Conservation (phyloP, 1,140 invertebrate genomes). For the Acromyrmex charruanus region DNA sequence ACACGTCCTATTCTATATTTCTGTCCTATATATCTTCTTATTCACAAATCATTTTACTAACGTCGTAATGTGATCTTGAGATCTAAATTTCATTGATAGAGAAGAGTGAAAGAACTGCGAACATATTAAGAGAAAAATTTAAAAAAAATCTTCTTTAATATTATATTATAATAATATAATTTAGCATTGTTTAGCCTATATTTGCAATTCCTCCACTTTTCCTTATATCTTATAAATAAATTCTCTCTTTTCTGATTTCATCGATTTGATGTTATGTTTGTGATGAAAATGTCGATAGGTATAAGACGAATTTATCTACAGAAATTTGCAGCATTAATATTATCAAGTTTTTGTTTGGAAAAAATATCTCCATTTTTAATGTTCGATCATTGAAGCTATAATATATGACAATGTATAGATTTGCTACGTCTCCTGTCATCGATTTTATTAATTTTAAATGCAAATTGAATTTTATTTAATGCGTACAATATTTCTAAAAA, state of each 20-base stretch:
- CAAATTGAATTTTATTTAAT: constrained; percentile 19
- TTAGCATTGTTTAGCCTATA: no score
- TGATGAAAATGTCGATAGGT: background rate
- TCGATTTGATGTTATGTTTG: background rate
- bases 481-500: background rate
- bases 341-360: background rate
- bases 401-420: background rate
- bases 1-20: background rate
- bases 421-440: background rate
- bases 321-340: background rate
- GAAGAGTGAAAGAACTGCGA: no score
- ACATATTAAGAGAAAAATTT: no score
- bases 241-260: background rate
- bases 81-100: background rate
- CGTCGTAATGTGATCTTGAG: no score
- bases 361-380: background rate
- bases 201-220: no score
- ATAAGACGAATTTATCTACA: background rate
- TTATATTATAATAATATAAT: no score
- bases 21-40: background rate
- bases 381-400: background rate
- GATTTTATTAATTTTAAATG: constrained; percentile 29
- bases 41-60: background rate
- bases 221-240: background rate
- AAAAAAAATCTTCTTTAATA: no score